Conservation (phyloP, 2,797 vertebrate species). For the Ciconia nigra region DNA sequence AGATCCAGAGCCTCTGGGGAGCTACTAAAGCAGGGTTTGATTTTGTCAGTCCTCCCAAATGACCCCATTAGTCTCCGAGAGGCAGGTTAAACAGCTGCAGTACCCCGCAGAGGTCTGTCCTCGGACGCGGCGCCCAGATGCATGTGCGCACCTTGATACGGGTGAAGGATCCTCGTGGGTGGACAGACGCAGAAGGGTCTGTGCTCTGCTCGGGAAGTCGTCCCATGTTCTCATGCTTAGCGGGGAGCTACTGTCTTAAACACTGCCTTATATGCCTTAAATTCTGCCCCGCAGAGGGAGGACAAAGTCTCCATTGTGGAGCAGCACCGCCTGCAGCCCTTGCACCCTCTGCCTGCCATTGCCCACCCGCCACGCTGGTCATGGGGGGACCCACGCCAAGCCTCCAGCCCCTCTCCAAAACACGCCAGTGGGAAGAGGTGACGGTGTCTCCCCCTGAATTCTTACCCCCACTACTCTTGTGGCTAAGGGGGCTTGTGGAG, state of each 20-base stretch:
- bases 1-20: neutral
- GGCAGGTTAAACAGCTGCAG: neutral
- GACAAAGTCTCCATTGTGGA: neutral
- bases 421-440: accelerated
- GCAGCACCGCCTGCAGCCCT: neutral
- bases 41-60: neutral
- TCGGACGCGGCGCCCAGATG: accelerated
- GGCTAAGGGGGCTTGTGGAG: neutral
- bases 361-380: accelerated
- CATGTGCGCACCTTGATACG: accelerated
- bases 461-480: neutral
- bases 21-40: neutral
- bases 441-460: neutral
- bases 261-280: neutral
- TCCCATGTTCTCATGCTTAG: accelerated
- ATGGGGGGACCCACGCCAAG: accelerated
- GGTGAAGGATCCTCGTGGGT: accelerated
- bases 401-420: neutral
- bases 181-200: neutral
- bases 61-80: neutral
- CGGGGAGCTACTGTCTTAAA: neutral
- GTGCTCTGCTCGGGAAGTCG: neutral
- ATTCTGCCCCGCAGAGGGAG: neutral
- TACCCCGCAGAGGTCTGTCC: neutral
- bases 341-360: neutral